Percentiles rank a stretch among this genome's conserved stretches.
phyloP scores from a whole-genome alignment of 2,888 invertebrate genomes.

The Blera fallax region DNA sequence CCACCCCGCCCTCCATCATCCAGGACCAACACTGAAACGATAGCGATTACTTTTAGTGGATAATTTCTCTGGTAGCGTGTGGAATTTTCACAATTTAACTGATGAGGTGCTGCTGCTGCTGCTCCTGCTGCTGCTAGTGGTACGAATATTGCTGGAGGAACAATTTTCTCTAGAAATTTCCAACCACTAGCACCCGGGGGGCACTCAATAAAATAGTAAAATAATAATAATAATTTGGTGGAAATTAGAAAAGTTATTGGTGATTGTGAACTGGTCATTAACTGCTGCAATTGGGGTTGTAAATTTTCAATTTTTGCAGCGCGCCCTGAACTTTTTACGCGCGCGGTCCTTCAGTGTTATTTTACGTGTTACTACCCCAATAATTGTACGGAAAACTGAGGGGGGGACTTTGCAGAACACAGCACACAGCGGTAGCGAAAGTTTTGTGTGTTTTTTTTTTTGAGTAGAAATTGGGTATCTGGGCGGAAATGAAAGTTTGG shows the following conservation, averaged over 20 bases:
- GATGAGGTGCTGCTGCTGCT: not conserved
- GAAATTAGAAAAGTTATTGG: constrained; percentile 72
- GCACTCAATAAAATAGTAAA: constrained; percentile 70
- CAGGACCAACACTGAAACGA: not conserved
- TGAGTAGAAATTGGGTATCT: constrained; percentile 3
- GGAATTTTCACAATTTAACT: not conserved
- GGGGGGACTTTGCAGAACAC: not conserved
- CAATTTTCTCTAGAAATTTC: constrained; percentile 5
- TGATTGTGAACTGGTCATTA: constrained; percentile 70
- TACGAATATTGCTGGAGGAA: too few relatives aligned
- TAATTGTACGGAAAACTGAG: constrained; percentile 19
- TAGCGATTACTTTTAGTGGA: constrained; percentile 54
- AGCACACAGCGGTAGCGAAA: not conserved
- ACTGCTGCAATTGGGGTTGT: constrained; percentile 69
- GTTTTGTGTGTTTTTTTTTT: constrained; percentile 19
- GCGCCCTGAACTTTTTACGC: constrained; percentile 16
- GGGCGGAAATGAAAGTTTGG: not conserved
- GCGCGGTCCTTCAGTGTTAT: constrained; percentile 12
- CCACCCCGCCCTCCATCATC: not conserved
- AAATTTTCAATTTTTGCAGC: constrained; percentile 64
- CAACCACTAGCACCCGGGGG: constrained; percentile 16
- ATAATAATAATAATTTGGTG: constrained; percentile 71
- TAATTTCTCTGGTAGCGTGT: constrained; percentile 27
- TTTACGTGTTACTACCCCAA: constrained; percentile 44
- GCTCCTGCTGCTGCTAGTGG: too few relatives aligned